Base-by-base conservation (phyloP, 2,113 vertebrate species). In the Hyla sarda region DNA sequence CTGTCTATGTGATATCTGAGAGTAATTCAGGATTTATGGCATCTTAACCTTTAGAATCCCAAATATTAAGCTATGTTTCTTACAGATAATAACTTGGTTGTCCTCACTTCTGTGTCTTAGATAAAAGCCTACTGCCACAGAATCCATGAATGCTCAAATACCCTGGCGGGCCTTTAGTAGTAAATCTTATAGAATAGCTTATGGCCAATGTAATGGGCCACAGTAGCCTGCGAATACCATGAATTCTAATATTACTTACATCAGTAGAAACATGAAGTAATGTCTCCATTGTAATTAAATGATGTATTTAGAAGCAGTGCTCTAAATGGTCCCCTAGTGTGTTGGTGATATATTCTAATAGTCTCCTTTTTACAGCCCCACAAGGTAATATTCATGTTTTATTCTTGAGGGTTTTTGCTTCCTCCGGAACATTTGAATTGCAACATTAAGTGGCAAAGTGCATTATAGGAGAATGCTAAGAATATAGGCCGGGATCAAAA, bases 221-320 rank as follows among this genome's bases (percentile, higher is more conserved):
- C 95, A 95, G 95, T 96, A 97, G 96, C 96, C 95, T 97, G 95
- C 96, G 96, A 98, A 97, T 97, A 97, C 97, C 97, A 97, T 98
- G 97, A 98, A 98, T 98, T 96, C 96, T 97, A 97, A 97, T 97
- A 97, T 97, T 97, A 97, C 97, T 98, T 97, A 98, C 96, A 98
- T 98, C 97, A 98, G 96, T 97, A 97, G 97, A 97, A 96, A 97
- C 96, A 97, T 98, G 96, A 98, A 97, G 96, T 98, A 97, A 98
- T 97, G 96, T 98, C 97, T 96, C 96, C 93, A 93, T 96, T 95
- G 95, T 95, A 96, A 96, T 96, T 97, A 97, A 96, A 96, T 97
- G 96, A 97, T 97, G 95, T 96, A 96, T 97, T 98, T 95, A 95
- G 95, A 95, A 60, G 94, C 93, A 95, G 95, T 96, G 96, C 95